Evolutionary conservation across 2,888 invertebrate genomes (phyloP), one percentile per base, ranked within the genome.

Genomic region (Liopterus haemorrhoidalis): DNA sequence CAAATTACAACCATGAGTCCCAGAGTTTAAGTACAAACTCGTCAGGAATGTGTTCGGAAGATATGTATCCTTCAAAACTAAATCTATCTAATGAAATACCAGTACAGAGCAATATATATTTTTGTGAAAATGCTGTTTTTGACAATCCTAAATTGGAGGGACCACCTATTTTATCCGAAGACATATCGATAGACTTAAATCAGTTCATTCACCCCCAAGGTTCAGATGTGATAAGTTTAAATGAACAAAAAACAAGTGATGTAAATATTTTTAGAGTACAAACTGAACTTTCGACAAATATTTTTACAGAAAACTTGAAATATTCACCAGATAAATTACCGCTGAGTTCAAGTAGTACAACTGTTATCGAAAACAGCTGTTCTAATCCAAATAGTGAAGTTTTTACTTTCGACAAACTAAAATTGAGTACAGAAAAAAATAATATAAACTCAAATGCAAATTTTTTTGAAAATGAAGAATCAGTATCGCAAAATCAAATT

Each of bases 71-170:
- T n/a, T n/a, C n/a, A n/a, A n/a, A n/a, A n/a, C n/a, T n/a, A n/a
- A n/a, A n/a, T n/a, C n/a, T n/a, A n/a, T n/a, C n/a, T n/a, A n/a
- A n/a, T n/a, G n/a, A n/a, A n/a, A n/a, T n/a, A n/a, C n/a, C n/a
- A n/a, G n/a, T n/a, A 21, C 30, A 33, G n/a, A 45, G 15, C 11
- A 39, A 19, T 14, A 24, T 32, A 5, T 45, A 45, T 27, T 45
- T 39, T 32, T 45, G 39, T 9, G 45, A 45, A 32, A 25, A 45
- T 33, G 38, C 45, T 6, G 39, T 45, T 12, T 45, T 45, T 38
- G 45, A 45, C 20, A 32, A 45, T 14, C 45, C 45, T 11, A 45
- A 39, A 39, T 33, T 45, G 32, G 33, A 32, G 27, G 45, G 39
- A 11, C 39, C 45, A 4, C 33, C 38, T 4, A 15, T 39, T 4